phyloP scores from a whole-genome alignment of 2,113 vertebrate genomes.

The Trichomycterus rosablanca region DNA sequence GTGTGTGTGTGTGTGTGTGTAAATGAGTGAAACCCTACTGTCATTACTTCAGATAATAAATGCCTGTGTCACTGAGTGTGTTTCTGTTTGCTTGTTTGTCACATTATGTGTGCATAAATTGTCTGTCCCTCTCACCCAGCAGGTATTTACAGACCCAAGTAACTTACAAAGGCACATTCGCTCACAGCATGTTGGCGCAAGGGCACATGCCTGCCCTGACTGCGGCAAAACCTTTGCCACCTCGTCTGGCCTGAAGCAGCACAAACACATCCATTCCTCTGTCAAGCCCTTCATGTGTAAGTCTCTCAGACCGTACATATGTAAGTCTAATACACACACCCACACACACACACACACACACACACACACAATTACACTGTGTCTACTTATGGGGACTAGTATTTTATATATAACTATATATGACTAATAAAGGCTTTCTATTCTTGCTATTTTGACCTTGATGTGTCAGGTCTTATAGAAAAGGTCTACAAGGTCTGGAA shows the following conservation, averaged over 20 bases:
- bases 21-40: background rate
- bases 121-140: conserved; percentile 75
- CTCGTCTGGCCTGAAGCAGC: conserved; percentile 98
- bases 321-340: too few relatives aligned
- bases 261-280: conserved; percentile 99
- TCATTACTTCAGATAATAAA: background rate
- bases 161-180: conserved; percentile 99
- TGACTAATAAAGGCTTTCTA: too few relatives aligned
- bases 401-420: too few relatives aligned
- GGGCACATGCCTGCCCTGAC: conserved; percentile 95
- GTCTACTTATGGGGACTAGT: too few relatives aligned
- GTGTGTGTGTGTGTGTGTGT: background rate
- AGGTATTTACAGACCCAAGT: conserved; percentile 99
- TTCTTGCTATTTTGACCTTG: too few relatives aligned
- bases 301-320: conserved; percentile 82
- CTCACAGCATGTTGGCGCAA: conserved; percentile 96
- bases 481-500: too few relatives aligned
- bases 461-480: too few relatives aligned
- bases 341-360: too few relatives aligned
- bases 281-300: conserved; percentile 99
- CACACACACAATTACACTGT: too few relatives aligned
- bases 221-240: conserved; percentile 99
- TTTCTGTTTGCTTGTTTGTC: background rate
- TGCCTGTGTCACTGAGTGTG: background rate
- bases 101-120: conserved; percentile 21